Conservation (phyloP, 2,113 vertebrate genomes). For the Toxotes jaculatrix region DNA sequence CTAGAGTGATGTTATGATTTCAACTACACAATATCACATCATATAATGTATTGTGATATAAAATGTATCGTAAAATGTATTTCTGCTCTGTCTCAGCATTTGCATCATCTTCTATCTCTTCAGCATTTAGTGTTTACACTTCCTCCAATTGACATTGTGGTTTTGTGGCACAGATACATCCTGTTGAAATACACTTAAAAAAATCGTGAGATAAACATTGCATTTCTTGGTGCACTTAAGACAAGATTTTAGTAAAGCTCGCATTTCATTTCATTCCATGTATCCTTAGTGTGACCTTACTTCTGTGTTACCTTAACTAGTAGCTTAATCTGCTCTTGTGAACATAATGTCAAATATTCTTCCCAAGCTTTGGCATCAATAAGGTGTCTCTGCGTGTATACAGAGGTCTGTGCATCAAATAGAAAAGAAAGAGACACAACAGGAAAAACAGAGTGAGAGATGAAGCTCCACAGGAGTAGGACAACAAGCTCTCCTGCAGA, state of each 20-base stretch:
- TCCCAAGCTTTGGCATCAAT: neutral
- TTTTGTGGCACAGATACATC: slow-evolving; percentile 9
- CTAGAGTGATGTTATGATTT: neutral
- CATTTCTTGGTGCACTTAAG: neutral
- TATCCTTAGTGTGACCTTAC: neutral
- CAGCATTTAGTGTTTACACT: neutral
- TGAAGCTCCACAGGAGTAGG: neutral
- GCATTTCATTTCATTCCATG: too few species aligned
- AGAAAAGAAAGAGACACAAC: neutral
- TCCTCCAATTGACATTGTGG: neutral
- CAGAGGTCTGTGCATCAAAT: neutral
- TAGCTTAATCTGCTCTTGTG: neutral
- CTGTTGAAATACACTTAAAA: neutral
- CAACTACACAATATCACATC: neutral
- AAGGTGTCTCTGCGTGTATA: neutral
- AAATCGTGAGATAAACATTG: neutral
- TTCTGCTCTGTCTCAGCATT: neutral
- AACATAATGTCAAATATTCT: neutral
- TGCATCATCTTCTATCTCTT: neutral
- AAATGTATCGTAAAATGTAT: neutral
- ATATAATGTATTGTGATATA: too few species aligned
- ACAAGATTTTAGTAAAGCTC: neutral
- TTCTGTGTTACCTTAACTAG: neutral
- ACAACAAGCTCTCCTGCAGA: slow-evolving; percentile 45
- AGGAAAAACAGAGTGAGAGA: neutral